Evolutionary conservation across 2,888 invertebrate species (phyloP).

Genomic region (Himalopsyche tibetana): DNA sequence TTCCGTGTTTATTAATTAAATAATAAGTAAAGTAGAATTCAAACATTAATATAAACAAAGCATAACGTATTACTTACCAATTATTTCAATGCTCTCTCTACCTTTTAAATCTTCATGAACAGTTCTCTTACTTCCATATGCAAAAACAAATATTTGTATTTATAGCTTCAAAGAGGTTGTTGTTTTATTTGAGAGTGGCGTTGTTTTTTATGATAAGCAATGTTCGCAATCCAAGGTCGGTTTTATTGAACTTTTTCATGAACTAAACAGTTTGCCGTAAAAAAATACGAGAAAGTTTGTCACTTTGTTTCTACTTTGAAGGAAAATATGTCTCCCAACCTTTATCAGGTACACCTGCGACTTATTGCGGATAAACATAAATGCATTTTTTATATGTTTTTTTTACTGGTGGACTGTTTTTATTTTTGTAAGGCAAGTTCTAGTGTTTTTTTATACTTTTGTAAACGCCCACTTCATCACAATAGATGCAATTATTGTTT

Average conservation of each 20-base stretch:
- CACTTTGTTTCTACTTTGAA: neutral
- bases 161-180: neutral
- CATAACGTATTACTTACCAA: no score
- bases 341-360: slow-evolving; percentile 21
- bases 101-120: neutral
- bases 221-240: slow-evolving; percentile 17
- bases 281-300: slow-evolving; percentile 19
- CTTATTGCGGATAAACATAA: slow-evolving; percentile 18
- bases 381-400: slow-evolving; percentile 14
- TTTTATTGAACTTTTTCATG: slow-evolving; percentile 34
- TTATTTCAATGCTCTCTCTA: no score
- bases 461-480: neutral
- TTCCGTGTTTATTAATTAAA: no score
- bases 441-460: neutral
- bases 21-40: no score
- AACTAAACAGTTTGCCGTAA: slow-evolving; percentile 16
- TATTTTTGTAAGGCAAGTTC: neutral
- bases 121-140: neutral
- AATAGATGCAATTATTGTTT: neutral
- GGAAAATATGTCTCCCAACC: neutral
- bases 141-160: neutral
- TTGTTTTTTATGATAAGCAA: slow-evolving; percentile 9
- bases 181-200: slow-evolving; percentile 12
- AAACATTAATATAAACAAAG: no score
- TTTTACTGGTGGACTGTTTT: neutral